These are phyloP conservation scores for Gastrophryne carolinensis DNA, from an alignment of 2,797 vertebrate genomes.

Conservation along the genomic window DNA sequence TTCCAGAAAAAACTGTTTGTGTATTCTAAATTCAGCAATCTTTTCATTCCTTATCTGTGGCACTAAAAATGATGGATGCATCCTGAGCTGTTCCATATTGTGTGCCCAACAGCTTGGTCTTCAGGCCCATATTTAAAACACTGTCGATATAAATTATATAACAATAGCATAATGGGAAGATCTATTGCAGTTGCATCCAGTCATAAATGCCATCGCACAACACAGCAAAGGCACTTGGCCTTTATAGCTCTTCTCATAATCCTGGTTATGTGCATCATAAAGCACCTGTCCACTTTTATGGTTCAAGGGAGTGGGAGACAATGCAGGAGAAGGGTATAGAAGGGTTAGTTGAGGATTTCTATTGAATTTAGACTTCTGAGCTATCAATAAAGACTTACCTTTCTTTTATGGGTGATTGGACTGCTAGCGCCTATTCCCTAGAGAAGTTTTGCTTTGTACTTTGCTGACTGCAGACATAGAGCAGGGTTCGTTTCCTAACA, in stretches of 20 bases:
- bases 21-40: not conserved
- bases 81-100: not conserved
- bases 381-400: not conserved
- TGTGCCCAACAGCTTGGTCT: not conserved
- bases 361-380: not conserved
- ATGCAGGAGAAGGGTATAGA: not conserved
- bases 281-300: not conserved
- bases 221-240: conserved; percentile 22
- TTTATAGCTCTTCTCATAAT: conserved; percentile 41
- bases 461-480: too few relatives aligned
- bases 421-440: too few relatives aligned
- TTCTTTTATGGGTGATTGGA: too few relatives aligned
- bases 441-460: too few relatives aligned
- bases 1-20: not conserved
- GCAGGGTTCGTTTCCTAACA: too few relatives aligned
- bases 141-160: conserved; percentile 32
- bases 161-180: conserved; percentile 7
- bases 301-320: not conserved
- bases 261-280: not conserved
- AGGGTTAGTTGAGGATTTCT: not conserved
- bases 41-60: not conserved
- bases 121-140: conserved; percentile 7
- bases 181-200: not conserved
- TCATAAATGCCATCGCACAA: conserved; percentile 23
- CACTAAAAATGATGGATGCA: conserved; percentile 1